Evolutionary conservation across 2,888 invertebrate species (phyloP).

Genomic region (Bhutanitis thaidina): DNA sequence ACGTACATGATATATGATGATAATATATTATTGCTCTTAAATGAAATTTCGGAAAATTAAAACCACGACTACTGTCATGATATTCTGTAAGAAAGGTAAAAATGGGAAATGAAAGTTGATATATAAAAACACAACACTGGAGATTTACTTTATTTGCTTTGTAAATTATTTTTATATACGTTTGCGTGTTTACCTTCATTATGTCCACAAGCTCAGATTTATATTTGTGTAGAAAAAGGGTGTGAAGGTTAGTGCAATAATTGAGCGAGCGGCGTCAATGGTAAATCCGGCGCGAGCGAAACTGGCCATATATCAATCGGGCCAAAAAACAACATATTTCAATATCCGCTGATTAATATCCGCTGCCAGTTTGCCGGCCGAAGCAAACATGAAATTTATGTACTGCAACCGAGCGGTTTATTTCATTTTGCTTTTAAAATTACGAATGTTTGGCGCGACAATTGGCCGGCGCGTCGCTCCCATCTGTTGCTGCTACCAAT

Average conservation of each 20-base stretch:
- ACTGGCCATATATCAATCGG: conserved; percentile 74
- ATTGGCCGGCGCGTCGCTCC: conserved; percentile 66
- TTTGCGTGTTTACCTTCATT: conserved; percentile 14
- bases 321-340: conserved; percentile 79
- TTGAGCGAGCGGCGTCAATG: conserved; percentile 67
- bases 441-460: conserved; percentile 75
- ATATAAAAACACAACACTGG: too few species aligned
- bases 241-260: conserved; percentile 45
- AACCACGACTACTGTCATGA: too few species aligned
- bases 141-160: too few species aligned
- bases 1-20: too few species aligned
- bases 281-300: conserved; percentile 66
- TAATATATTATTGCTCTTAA: too few species aligned
- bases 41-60: too few species aligned
- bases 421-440: conserved; percentile 78
- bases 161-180: not conserved
- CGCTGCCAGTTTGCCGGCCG: conserved; percentile 73
- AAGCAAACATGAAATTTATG: conserved; percentile 78
- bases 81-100: too few species aligned
- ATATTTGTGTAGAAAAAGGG: conserved; percentile 13
- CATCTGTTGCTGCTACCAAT: conserved; percentile 72
- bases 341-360: conserved; percentile 80
- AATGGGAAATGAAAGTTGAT: too few species aligned
- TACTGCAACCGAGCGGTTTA: conserved; percentile 74
- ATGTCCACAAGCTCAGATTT: conserved; percentile 13